Percentiles rank a stretch among this genome's conserved stretches.
Evolutionary conservation across 1,140 invertebrate species (phyloP).

Genomic region (Sycobia sp.): DNA sequence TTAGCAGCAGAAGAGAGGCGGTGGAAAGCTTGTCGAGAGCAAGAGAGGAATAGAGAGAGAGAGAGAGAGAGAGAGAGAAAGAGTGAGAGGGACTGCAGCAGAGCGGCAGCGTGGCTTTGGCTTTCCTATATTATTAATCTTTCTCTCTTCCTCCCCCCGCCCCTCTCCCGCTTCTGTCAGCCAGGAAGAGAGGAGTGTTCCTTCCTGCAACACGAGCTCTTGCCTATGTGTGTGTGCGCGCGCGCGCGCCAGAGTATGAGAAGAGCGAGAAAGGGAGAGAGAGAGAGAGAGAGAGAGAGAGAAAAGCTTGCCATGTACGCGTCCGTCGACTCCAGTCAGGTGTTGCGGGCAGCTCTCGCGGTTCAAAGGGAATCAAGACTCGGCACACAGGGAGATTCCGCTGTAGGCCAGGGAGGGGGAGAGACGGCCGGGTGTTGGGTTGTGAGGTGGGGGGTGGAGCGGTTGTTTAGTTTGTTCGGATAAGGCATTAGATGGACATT

Average conservation of each 20-base stretch:
- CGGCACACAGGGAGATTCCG: too few species aligned
- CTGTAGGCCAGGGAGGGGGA: not conserved
- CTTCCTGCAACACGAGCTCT: too few species aligned
- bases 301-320: too few species aligned
- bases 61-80: too few species aligned
- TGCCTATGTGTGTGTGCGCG: too few species aligned
- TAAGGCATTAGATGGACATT: too few species aligned
- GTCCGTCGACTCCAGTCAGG: constrained; percentile 45
- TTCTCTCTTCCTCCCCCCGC: constrained; percentile 37
- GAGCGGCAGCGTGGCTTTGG: constrained; percentile 47
- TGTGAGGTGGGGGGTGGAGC: not conserved
- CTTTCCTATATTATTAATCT: constrained; percentile 62
- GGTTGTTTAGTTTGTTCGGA: too few species aligned
- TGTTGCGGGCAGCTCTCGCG: constrained; percentile 49
- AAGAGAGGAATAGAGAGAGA: constrained; percentile 6
- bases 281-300: too few species aligned
- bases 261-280: too few species aligned
- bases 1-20: constrained; percentile 57
- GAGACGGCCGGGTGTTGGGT: not conserved
- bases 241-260: too few species aligned
- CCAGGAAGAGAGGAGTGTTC: too few species aligned
- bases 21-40: constrained; percentile 11
- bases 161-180: constrained; percentile 8
- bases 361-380: constrained; percentile 47
- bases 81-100: constrained; percentile 16